phyloP scores from a whole-genome alignment of 2,888 invertebrate species.

The Eupithecia centaureata region DNA sequence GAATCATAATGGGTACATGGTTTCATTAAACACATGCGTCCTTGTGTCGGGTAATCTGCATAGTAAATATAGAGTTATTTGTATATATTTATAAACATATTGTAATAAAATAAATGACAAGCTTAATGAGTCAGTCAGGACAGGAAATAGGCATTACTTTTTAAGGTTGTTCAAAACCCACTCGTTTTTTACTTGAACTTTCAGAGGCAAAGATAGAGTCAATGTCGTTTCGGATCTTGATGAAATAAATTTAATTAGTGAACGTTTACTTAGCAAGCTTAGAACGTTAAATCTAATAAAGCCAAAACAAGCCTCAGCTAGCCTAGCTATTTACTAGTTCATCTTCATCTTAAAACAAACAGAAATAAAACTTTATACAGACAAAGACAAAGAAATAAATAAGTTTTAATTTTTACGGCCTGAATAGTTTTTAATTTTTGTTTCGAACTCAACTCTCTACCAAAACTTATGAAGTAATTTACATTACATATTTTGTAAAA shows the following conservation, averaged over 20 bases:
- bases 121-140: constrained; percentile 18
- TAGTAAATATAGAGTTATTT: constrained; percentile 33
- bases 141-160: constrained; percentile 44
- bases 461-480: too few species aligned
- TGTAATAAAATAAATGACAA: not conserved
- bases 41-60: constrained; percentile 50
- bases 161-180: constrained; percentile 29
- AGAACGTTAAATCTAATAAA: constrained; percentile 1
- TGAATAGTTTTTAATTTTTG: too few species aligned
- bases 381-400: not conserved
- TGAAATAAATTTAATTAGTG: constrained; percentile 26
- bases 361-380: not conserved
- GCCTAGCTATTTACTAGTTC: not conserved
- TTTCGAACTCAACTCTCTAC: too few species aligned
- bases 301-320: not conserved
- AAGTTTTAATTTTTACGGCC: too few species aligned
- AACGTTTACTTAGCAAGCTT: constrained; percentile 23
- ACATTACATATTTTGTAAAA: too few species aligned
- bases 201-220: constrained; percentile 36
- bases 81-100: too few species aligned
- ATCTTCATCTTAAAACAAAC: not conserved
- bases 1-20: constrained; percentile 19
- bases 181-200: constrained; percentile 39
- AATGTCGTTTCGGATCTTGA: constrained; percentile 34
- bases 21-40: constrained; percentile 39